Conservation (phyloP, 2,113 vertebrate genomes). For the Phyllopteryx taeniolatus region DNA sequence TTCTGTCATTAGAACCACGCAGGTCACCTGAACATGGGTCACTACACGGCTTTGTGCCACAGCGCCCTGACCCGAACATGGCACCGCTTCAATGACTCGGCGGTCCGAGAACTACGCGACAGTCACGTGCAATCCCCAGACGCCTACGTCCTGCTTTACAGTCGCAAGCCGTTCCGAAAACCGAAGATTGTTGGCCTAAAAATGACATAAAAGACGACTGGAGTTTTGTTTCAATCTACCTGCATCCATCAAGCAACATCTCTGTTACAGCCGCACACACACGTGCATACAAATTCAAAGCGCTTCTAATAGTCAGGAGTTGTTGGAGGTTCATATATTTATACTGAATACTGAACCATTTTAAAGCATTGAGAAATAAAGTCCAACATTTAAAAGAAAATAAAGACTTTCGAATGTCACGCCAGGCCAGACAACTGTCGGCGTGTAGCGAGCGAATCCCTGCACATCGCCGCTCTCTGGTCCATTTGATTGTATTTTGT, state of each 20-base stretch:
- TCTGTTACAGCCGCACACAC: conserved; percentile 2
- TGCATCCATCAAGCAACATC: not conserved
- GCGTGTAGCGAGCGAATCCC: conserved; percentile 18
- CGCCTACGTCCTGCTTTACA: conserved; percentile 83
- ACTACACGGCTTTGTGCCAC: conserved; percentile 84
- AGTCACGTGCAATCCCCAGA: conserved; percentile 72
- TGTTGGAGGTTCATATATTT: conserved; percentile 64
- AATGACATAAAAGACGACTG: not conserved
- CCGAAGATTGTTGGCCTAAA: conserved; percentile 45
- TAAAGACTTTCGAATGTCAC: conserved; percentile 52
- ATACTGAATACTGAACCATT: conserved; percentile 51
- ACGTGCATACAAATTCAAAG: conserved; percentile 38
- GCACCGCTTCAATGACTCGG: conserved; percentile 80
- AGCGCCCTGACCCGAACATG: conserved; percentile 69
- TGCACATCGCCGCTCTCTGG: conserved; percentile 19
- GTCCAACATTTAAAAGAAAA: conserved; percentile 46
- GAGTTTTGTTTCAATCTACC: not conserved
- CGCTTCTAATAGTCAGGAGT: conserved; percentile 63
- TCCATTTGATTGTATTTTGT: conserved; percentile 28
- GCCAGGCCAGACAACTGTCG: conserved; percentile 40
- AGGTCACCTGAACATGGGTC: conserved; percentile 83
- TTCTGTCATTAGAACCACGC: conserved; percentile 76
- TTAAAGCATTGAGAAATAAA: conserved; percentile 48
- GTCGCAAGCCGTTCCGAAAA: conserved; percentile 62
- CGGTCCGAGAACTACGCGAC: conserved; percentile 69